phyloP scores from a whole-genome alignment of 2,888 invertebrate species.

The Baronia brevicornis region DNA sequence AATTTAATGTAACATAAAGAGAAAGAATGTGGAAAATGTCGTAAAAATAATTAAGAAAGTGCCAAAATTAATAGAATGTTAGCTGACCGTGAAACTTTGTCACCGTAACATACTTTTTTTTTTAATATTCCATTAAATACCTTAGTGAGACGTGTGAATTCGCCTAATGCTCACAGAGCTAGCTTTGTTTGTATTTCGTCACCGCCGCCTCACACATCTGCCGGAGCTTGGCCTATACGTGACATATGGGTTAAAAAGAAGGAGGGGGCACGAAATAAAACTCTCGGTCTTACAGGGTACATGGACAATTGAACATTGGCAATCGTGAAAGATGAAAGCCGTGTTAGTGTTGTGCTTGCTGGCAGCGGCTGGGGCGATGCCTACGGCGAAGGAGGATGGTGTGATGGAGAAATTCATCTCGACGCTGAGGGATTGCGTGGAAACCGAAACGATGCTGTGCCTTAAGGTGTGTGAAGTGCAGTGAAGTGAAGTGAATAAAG shows the following conservation, averaged over 20 bases:
- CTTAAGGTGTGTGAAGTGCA: constrained; percentile 79
- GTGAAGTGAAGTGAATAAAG: constrained; percentile 42
- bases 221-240: constrained; percentile 32
- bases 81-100: constrained; percentile 27
- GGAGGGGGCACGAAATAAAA: constrained; percentile 65
- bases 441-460: constrained; percentile 81
- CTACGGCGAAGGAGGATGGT: constrained; percentile 57
- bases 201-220: constrained; percentile 27
- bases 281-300: constrained; percentile 44
- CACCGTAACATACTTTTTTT: constrained; percentile 35
- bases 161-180: constrained; percentile 28
- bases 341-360: constrained; percentile 47
- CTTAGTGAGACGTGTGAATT: constrained; percentile 48
- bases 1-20: constrained; percentile 15
- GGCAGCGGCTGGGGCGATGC: constrained; percentile 49
- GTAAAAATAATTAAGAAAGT: constrained; percentile 12
- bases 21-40: constrained; percentile 21
- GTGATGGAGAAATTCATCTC: constrained; percentile 54
- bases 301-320: constrained; percentile 61
- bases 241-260: constrained; percentile 56
- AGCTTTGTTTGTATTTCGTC: constrained; percentile 38
- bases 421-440: constrained; percentile 80
- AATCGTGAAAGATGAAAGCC: constrained; percentile 56
- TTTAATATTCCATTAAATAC: constrained; percentile 27
- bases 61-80: too few species aligned